Conservation (phyloP, 2,888 invertebrate species). For the Elmis aenea region DNA sequence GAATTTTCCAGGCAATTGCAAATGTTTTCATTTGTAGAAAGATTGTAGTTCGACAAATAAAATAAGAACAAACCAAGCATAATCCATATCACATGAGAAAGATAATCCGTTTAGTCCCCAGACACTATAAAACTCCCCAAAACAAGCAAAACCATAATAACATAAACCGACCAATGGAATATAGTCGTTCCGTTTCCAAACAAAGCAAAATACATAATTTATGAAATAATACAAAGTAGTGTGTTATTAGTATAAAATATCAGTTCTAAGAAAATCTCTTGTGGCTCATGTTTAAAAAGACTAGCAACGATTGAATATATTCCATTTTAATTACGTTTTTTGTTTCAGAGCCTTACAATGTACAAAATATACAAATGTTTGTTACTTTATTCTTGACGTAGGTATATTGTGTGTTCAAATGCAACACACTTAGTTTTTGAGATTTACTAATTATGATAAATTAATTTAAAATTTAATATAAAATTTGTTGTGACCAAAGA, state of each 20-base stretch:
- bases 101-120: conserved; percentile 24
- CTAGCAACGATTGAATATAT: no score
- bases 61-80: conserved; percentile 20
- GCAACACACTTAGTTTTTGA: no score
- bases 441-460: no score
- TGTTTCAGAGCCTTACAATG: no score
- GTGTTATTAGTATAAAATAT: conserved; percentile 14
- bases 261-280: no score
- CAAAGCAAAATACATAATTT: conserved; percentile 20
- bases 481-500: no score
- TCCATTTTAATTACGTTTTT: no score
- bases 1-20: conserved; percentile 12
- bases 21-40: conserved; percentile 7
- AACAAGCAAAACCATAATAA: conserved; percentile 23
- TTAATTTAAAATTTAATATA: no score
- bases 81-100: conserved; percentile 20
- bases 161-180: conserved; percentile 17
- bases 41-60: conserved; percentile 3
- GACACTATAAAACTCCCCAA: conserved; percentile 23
- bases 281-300: no score
- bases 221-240: conserved; percentile 22
- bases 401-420: no score
- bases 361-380: no score
- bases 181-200: conserved; percentile 16
- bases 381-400: no score